Evolutionary conservation across 1,140 invertebrate genomes (phyloP).

Genomic region (Pseudomyrmex concolor): DNA sequence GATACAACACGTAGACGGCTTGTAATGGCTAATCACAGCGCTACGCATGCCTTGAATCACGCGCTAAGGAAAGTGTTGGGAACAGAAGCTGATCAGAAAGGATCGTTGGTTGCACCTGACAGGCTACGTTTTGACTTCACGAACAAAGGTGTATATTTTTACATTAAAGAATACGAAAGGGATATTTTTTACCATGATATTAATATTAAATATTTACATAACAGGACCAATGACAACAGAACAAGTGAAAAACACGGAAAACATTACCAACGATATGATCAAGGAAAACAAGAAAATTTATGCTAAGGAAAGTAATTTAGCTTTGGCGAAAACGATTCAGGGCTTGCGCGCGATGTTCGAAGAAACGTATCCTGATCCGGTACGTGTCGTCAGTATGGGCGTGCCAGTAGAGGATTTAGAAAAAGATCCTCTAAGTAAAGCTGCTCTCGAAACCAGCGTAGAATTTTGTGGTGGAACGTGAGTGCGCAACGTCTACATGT

Average conservation of each 20-base stretch:
- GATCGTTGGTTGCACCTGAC: conserved; percentile 99
- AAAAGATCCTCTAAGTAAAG: conserved; percentile 91
- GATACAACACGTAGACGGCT: conserved; percentile 93
- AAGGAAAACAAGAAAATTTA: conserved; percentile 93
- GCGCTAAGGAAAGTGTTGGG: conserved; percentile 95
- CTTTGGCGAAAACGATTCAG: conserved; percentile 95
- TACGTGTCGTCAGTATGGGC: conserved; percentile 97
- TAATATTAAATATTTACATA: conserved; percentile 19
- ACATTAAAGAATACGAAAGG: neutral
- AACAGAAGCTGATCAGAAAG: conserved; percentile 97
- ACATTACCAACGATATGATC: conserved; percentile 92
- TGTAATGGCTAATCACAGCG: conserved; percentile 99
- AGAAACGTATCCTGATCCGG: conserved; percentile 99
- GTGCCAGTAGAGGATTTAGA: conserved; percentile 96
- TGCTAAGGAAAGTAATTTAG: conserved; percentile 94
- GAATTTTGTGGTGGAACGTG: conserved; percentile 99
- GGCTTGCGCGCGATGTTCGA: conserved; percentile 99
- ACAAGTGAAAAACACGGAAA: conserved; percentile 95
- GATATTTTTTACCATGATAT: no score
- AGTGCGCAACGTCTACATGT: conserved; percentile 69
- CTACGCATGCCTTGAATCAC: conserved; percentile 98
- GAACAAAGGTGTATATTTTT: conserved; percentile 89
- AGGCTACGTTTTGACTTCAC: conserved; percentile 98
- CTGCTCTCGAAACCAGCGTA: conserved; percentile 95
- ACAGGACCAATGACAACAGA: conserved; percentile 91